A percentile compares a stretch with the other conserved stretches of the same genome.
Conservation (phyloP, 2,113 vertebrate species). For the Suricata suricatta region DNA sequence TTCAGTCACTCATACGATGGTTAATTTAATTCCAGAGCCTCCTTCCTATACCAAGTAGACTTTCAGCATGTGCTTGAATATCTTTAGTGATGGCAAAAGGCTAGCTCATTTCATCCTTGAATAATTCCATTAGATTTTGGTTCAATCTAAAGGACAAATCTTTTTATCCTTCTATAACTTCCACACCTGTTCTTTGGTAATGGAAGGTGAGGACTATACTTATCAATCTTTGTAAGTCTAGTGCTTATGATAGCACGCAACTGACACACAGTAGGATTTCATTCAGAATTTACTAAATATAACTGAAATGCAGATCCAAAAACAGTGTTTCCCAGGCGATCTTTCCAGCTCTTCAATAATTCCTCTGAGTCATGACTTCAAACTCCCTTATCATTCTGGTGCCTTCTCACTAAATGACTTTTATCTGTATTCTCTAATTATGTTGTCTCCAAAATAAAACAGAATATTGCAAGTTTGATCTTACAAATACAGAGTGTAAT, state of each 20-base stretch:
- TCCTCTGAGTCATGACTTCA: neutral
- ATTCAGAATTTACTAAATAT: neutral
- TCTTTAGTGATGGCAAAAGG: constrained; percentile 65
- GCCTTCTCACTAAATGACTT: neutral
- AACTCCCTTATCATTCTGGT: neutral
- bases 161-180: constrained; percentile 53
- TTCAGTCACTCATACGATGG: constrained; percentile 60
- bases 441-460: neutral
- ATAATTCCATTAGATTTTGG: constrained; percentile 77
- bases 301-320: constrained; percentile 39
- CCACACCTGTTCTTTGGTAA: constrained; percentile 29
- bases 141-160: constrained; percentile 71
- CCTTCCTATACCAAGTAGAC: constrained; percentile 50
- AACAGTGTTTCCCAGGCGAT: neutral
- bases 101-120: constrained; percentile 77
- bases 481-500: neutral
- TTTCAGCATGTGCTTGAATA: constrained; percentile 73
- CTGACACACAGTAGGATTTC: neutral
- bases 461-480: constrained; percentile 21
- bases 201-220: neutral
- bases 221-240: constrained; percentile 16
- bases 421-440: neutral
- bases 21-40: constrained; percentile 65
- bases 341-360: neutral
- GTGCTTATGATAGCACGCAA: neutral